Evolutionary conservation across 2,113 vertebrate species (phyloP).

Genomic region (Ceyx margarethae): DNA sequence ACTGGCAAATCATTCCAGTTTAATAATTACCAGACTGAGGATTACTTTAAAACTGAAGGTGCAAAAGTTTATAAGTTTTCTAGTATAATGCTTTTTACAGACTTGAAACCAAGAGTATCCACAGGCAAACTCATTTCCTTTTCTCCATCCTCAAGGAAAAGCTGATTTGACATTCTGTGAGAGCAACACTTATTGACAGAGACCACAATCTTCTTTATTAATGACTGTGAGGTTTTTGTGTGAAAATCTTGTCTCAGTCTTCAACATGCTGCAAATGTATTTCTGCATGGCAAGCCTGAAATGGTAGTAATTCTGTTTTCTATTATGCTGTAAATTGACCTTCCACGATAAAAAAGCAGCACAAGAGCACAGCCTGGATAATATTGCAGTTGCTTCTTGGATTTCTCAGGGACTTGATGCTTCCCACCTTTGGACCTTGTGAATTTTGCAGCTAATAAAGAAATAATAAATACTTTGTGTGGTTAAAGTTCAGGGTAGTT

Average conservation of each 20-base stretch:
- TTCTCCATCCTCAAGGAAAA: not conserved
- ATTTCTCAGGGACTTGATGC: slow-evolving; percentile 38
- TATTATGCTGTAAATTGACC: slow-evolving; percentile 45
- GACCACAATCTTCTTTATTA: slow-evolving; percentile 44
- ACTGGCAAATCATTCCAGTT: not conserved
- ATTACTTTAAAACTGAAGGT: not conserved
- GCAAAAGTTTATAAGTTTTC: not conserved
- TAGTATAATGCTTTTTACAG: not conserved
- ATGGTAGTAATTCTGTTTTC: slow-evolving; percentile 40
- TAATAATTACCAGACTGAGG: not conserved
- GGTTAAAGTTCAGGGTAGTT: slow-evolving; percentile 62
- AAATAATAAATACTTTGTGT: slow-evolving; percentile 62
- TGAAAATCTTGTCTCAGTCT: slow-evolving; percentile 36
- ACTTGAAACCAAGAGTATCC: not conserved
- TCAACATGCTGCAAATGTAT: not conserved
- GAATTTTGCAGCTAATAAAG: slow-evolving; percentile 60
- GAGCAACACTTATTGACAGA: slow-evolving; percentile 1
- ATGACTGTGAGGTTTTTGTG: slow-evolving; percentile 5
- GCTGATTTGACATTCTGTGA: slow-evolving; percentile 22
- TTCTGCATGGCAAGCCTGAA: slow-evolving; percentile 23
- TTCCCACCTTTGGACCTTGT: slow-evolving; percentile 40
- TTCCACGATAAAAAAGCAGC: slow-evolving; percentile 5
- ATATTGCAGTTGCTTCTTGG: not conserved
- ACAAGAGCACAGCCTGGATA: not conserved
- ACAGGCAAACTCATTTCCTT: not conserved